Evolutionary conservation across 2,888 invertebrate genomes (phyloP), one percentile per base, ranked within the genome.

Genomic region (Lithophane ornitopus): DNA sequence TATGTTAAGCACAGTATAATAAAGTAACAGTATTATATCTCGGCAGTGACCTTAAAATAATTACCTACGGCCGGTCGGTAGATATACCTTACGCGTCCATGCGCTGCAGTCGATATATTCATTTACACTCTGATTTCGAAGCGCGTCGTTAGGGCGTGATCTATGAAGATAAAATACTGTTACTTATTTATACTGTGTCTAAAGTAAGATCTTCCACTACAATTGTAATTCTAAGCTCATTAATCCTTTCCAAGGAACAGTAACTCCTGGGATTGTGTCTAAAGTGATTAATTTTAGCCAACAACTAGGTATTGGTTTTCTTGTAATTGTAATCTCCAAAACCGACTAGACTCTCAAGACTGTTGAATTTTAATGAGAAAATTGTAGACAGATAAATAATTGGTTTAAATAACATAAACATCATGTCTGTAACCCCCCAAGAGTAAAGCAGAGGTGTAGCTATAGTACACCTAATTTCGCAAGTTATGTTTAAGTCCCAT

Each of bases 281-380:
- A 46, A 68, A 80, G 67, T 63, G 28, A 80, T 82, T 82, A 71
- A 56, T 80, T 44, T 70, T 34, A 26, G 3, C 14, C 22, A 26
- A 54, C 19, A 39, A 41, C 22, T 52, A 22, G 56, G 12, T 58
- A 56, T 58, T 52, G n/a, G 67, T 67, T 63, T 67, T 70, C 54
- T 62, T 34, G 46, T 28, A 26, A 44, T 41, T 41, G 34, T 58
- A 44, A 58, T 46, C n/a, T 41, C 9, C 11, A 22, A 71, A 26
- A 49, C 39, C 28, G 19, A 71, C n/a, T 22, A 6, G 22, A 19
- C 44, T 65, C 39, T 28, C 2, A 46, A 61, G 26, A n/a, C 28
- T 19, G 34, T 56, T 70, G 58, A 62, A 66, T 81, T 62, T 67
- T 52, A 52, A 59, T 67, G 44, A 70, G 61, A 74, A 69, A 41